phyloP scores from a whole-genome alignment of 2,888 invertebrate species.

The Agrotis exclamationis region DNA sequence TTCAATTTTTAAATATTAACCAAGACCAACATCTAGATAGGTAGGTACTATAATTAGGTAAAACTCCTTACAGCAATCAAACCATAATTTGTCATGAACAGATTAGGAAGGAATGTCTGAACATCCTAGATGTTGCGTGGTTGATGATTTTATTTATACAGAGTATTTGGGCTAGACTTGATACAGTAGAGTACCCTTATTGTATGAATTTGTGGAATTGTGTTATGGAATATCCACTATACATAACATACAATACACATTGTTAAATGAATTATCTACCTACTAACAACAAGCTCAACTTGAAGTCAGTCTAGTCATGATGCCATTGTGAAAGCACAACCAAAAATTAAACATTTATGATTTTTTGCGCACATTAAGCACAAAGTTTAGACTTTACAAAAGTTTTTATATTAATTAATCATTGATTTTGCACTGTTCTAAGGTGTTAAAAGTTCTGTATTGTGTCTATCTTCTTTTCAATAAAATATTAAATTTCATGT shows the following conservation, averaged over 20 bases:
- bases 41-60: background rate
- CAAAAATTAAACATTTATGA: slow-evolving; percentile 38
- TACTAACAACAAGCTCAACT: slow-evolving; percentile 56
- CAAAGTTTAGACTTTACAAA: slow-evolving; percentile 44
- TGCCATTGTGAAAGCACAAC: slow-evolving; percentile 71
- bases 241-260: slow-evolving; percentile 9
- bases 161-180: slow-evolving; percentile 40
- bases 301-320: slow-evolving; percentile 77
- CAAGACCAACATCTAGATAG: slow-evolving; percentile 17
- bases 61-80: background rate
- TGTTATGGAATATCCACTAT: background rate
- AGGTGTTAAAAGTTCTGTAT: slow-evolving; percentile 47
- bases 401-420: slow-evolving; percentile 33
- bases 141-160: slow-evolving; percentile 22
- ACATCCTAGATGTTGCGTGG: slow-evolving; percentile 16
- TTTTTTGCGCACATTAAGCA: slow-evolving; percentile 64
- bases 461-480: slow-evolving; percentile 27
- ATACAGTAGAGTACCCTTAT: background rate
- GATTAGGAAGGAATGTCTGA: slow-evolving; percentile 1
- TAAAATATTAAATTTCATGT: slow-evolving; percentile 34
- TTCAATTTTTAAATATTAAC: slow-evolving; percentile 25
- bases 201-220: slow-evolving; percentile 7
- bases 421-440: slow-evolving; percentile 54
- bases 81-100: background rate
- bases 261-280: slow-evolving; percentile 15